Conservation (phyloP, 1,140 invertebrate species). For the Heliothis subflexa region DNA sequence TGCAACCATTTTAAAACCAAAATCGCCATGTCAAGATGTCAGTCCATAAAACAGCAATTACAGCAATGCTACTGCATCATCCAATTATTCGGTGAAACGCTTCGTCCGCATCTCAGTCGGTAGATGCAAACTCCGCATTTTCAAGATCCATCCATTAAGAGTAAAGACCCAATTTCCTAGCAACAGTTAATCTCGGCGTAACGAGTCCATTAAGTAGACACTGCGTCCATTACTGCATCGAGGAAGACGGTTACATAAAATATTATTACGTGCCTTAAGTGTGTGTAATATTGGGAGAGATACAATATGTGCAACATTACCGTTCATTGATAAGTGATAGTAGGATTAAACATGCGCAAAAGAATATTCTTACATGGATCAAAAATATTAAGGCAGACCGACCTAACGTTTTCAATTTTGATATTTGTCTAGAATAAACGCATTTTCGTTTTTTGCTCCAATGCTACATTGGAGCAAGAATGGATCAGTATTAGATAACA, state of each 20-base stretch:
- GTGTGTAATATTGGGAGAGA: not conserved
- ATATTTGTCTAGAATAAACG: too few relatives aligned
- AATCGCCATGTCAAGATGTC: not conserved
- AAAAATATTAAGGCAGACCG: too few relatives aligned
- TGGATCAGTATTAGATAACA: too few relatives aligned
- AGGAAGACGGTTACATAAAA: conserved; percentile 40
- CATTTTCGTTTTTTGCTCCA: too few relatives aligned
- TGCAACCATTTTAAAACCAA: conserved; percentile 5
- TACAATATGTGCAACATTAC: conserved; percentile 17
- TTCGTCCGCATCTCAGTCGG: conserved; percentile 17
- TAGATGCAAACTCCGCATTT: conserved; percentile 50
- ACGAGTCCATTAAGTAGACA: conserved; percentile 54
- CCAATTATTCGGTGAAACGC: conserved; percentile 41
- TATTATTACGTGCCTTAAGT: conserved; percentile 38
- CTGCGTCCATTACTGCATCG: conserved; percentile 40
- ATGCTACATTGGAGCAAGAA: too few relatives aligned
- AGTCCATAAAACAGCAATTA: conserved; percentile 34
- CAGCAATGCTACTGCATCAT: conserved; percentile 42
- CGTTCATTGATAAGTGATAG: not conserved
- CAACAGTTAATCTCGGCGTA: conserved; percentile 59
- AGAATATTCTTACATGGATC: too few relatives aligned
- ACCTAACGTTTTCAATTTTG: too few relatives aligned
- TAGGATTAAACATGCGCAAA: not conserved
- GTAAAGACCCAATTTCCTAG: conserved; percentile 57
- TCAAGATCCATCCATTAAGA: conserved; percentile 58